Percentiles rank a stretch among this genome's conserved stretches.
Evolutionary conservation across 2,888 invertebrate species (phyloP).

Genomic region (Scaptomyza flava): DNA sequence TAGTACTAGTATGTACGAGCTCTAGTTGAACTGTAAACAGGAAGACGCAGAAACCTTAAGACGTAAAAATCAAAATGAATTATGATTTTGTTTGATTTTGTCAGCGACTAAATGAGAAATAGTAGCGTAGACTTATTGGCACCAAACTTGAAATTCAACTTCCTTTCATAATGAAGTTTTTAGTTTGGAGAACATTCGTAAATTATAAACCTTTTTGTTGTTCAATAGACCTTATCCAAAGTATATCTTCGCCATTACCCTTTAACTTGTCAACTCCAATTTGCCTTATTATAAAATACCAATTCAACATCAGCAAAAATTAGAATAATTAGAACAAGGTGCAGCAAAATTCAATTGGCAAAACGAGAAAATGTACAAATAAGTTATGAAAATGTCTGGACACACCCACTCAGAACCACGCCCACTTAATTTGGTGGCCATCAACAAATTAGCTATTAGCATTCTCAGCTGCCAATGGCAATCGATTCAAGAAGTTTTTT

Average conservation of each 20-base stretch:
- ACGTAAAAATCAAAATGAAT: not conserved
- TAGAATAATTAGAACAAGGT: not conserved
- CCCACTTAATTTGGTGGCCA: not conserved
- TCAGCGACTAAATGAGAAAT: not conserved
- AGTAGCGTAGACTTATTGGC: too few species aligned
- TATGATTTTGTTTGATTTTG: not conserved
- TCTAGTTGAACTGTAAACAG: not conserved
- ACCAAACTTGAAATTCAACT: too few species aligned
- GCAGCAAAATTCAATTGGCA: conserved; percentile 22
- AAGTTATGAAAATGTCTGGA: not conserved
- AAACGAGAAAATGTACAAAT: not conserved
- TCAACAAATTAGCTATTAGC: too few species aligned
- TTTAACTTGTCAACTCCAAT: not conserved
- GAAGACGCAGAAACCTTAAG: not conserved
- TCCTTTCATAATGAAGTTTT: not conserved
- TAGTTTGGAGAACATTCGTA: not conserved
- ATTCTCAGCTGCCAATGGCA: too few species aligned
- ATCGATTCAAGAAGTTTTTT: too few species aligned
- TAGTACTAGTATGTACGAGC: not conserved
- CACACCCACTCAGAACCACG: conserved; percentile 15
- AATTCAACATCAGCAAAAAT: conserved; percentile 5
- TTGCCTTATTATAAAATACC: conserved; percentile 12
- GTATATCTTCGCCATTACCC: not conserved
- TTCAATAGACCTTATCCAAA: too few species aligned
- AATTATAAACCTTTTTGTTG: not conserved